phyloP scores from a whole-genome alignment of 2,113 vertebrate species.

The Herpetotheres cachinnans region DNA sequence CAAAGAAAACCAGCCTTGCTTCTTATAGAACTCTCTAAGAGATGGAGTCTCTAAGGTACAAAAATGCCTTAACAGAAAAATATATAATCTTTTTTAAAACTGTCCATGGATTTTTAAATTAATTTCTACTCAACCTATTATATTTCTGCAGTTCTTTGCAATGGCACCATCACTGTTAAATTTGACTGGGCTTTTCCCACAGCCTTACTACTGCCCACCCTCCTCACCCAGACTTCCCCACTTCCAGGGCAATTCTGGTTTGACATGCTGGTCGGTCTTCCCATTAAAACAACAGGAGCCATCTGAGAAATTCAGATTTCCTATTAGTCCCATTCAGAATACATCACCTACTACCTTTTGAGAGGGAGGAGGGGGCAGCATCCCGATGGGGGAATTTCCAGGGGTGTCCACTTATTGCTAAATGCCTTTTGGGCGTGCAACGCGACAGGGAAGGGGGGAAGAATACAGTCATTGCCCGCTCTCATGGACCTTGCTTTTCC shows the following conservation, averaged over 20 bases:
- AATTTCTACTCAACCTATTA: not conserved
- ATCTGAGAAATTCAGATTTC: not conserved
- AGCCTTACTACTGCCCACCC: not conserved
- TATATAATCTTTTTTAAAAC: not conserved
- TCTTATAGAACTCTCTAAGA: not conserved
- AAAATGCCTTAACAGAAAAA: not conserved
- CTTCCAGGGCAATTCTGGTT: not conserved
- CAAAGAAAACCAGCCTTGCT: not conserved
- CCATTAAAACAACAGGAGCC: not conserved
- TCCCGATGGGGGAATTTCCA: not conserved
- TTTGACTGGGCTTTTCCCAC: not conserved
- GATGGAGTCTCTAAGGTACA: not conserved
- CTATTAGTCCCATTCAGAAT: not conserved
- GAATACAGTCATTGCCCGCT: not conserved
- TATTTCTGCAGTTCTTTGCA: not conserved
- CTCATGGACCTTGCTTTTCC: not conserved
- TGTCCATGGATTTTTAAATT: not conserved
- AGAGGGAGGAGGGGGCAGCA: not conserved
- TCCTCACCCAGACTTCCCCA: not conserved
- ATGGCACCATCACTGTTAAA: not conserved
- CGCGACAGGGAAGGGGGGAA: fast-evolving
- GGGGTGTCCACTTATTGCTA: not conserved
- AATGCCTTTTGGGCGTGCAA: not conserved
- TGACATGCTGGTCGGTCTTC: not conserved
- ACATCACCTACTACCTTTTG: not conserved